phyloP scores from a whole-genome alignment of 2,797 vertebrate genomes.

The Epinephelus awoara region DNA sequence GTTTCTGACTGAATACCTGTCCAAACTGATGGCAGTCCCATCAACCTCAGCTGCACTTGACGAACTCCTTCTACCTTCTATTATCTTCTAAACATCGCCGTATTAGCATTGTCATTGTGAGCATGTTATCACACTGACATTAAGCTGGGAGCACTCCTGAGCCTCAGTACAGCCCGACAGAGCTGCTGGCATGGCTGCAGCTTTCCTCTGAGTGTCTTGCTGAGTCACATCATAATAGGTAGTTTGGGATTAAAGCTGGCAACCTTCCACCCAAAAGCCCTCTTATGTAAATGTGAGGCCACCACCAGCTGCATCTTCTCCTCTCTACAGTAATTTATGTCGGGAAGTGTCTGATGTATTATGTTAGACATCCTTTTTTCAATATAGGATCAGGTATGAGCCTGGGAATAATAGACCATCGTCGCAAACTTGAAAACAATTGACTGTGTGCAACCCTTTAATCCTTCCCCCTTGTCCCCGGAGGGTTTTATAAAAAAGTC shows the following conservation, averaged over 20 bases:
- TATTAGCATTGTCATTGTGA: neutral
- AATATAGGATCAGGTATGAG: constrained; percentile 16
- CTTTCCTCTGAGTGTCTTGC: neutral
- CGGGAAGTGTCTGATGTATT: constrained; percentile 32
- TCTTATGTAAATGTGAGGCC: constrained; percentile 14
- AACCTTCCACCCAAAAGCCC: constrained; percentile 7
- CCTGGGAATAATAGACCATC: constrained; percentile 6
- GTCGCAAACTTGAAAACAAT: constrained; percentile 56
- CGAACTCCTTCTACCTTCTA: neutral
- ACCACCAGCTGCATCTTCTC: neutral
- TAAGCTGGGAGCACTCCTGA: neutral
- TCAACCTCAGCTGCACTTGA: neutral
- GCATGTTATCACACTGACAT: constrained; percentile 6
- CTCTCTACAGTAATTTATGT: constrained; percentile 20
- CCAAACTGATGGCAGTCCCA: neutral
- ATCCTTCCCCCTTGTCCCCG: constrained; percentile 40
- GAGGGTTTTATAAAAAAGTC: constrained; percentile 53
- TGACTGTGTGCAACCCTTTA: constrained; percentile 59
- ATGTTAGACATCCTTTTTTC: neutral
- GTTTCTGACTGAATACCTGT: neutral
- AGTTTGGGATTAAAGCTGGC: neutral
- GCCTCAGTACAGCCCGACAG: constrained; percentile 4
- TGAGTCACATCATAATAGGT: constrained; percentile 18
- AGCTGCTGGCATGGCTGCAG: neutral
- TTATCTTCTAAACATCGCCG: neutral